Evolutionary conservation across 2,888 invertebrate species (phyloP).

Genomic region (Agrotis exclamationis): DNA sequence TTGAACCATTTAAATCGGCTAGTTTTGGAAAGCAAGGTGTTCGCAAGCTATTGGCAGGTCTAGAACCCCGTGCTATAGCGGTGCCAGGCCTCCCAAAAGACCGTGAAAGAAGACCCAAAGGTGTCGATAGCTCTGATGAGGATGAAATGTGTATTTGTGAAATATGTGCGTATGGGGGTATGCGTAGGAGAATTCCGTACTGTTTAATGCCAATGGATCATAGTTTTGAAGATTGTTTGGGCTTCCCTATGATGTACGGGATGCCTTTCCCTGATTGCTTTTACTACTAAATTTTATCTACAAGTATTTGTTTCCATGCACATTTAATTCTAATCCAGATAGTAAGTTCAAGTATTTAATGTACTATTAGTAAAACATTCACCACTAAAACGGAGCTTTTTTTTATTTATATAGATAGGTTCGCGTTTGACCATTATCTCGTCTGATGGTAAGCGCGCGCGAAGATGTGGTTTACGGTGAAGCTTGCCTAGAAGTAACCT

Average conservation of each 20-base stretch:
- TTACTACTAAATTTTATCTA: conserved; percentile 28
- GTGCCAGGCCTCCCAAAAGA: background rate
- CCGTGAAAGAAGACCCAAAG: background rate
- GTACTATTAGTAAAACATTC: background rate
- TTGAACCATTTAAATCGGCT: conserved; percentile 13
- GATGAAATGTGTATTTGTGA: conserved; percentile 45
- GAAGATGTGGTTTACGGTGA: no score
- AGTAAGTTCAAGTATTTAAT: background rate
- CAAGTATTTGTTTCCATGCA: no score
- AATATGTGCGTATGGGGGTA: conserved; percentile 12
- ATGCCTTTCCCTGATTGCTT: conserved; percentile 40
- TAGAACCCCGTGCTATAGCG: background rate
- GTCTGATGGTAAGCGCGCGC: no score
- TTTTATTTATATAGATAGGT: background rate
- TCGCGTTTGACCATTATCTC: no score
- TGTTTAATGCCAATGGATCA: conserved; percentile 45
- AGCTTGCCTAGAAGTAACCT: no score
- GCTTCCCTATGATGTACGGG: conserved; percentile 32
- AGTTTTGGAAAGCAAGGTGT: background rate
- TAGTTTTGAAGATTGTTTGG: conserved; percentile 44
- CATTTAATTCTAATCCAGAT: background rate
- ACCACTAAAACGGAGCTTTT: background rate
- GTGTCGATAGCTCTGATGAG: conserved; percentile 17
- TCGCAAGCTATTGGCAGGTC: background rate
- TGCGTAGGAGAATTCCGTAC: conserved; percentile 19